Conservation (phyloP, 2,888 invertebrate species). For the Tenthredo notha region DNA sequence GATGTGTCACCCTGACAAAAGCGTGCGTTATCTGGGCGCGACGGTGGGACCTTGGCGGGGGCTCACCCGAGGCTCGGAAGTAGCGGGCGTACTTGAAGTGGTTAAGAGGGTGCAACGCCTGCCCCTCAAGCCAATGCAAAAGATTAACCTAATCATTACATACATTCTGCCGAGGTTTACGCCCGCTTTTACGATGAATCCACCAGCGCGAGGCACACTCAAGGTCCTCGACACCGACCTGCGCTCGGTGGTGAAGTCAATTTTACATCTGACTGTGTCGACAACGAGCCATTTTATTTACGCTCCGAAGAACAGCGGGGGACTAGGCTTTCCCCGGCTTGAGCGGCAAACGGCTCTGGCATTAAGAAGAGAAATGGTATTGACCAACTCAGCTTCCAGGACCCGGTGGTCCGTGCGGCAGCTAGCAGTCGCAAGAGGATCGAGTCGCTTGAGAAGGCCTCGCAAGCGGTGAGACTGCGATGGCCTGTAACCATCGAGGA, state of each 20-base stretch:
- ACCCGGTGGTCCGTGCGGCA: too few species aligned
- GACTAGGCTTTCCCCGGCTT: too few species aligned
- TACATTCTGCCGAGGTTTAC: neutral
- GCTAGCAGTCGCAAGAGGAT: too few species aligned
- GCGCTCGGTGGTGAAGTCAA: neutral
- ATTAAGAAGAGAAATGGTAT: too few species aligned
- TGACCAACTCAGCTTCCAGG: too few species aligned
- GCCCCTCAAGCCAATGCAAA: neutral
- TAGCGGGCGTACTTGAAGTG: neutral
- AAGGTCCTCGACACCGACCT: neutral
- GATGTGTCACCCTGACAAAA: too few species aligned
- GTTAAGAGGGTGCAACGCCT: neutral
- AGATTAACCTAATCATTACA: neutral
- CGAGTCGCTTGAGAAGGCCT: too few species aligned
- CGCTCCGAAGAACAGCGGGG: too few species aligned
- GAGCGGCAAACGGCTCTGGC: too few species aligned
- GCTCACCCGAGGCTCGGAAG: neutral
- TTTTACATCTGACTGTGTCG: slow-evolving; percentile 15
- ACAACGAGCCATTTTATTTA: slow-evolving; percentile 30
- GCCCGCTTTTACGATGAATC: neutral
- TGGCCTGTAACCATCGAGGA: too few species aligned
- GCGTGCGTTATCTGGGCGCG: neutral
- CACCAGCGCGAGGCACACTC: neutral
- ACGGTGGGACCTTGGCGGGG: neutral
- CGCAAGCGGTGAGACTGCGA: too few species aligned